Evolutionary conservation across 2,797 vertebrate genomes (phyloP).

Genomic region (Aldrovandia affinis): DNA sequence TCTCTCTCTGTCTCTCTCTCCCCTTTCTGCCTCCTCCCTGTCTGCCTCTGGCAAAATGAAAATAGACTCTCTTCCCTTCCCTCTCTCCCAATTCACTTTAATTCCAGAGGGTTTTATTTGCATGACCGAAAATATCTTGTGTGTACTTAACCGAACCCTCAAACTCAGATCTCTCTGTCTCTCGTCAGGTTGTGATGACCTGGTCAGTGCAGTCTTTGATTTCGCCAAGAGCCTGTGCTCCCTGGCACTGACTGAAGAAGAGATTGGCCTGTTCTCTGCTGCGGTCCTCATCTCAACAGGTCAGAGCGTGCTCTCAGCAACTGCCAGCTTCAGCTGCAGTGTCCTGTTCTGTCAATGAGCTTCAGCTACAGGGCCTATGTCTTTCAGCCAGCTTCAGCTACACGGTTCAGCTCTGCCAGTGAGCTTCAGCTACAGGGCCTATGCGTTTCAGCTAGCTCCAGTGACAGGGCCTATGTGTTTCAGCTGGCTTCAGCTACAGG

Average conservation of each 20-base stretch:
- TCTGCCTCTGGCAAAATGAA: too few species aligned
- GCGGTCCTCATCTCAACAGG: conserved; percentile 99
- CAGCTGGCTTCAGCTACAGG: background rate
- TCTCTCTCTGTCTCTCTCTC: too few species aligned
- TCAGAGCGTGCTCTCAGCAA: conserved; percentile 55
- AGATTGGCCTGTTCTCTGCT: conserved; percentile 98
- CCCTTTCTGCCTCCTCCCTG: too few species aligned
- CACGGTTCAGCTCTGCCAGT: background rate
- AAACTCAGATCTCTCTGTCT: conserved; percentile 13
- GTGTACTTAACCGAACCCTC: background rate
- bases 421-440: background rate
- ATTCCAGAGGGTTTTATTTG: too few species aligned
- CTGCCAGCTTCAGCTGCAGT: background rate
- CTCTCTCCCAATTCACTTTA: too few species aligned
- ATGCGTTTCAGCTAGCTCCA: background rate
- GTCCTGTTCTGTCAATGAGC: background rate
- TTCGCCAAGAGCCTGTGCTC: conserved; percentile 98
- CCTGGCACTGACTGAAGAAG: conserved; percentile 96
- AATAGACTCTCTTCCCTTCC: too few species aligned
- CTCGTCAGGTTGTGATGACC: conserved; percentile 90
- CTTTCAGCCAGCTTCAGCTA: background rate
- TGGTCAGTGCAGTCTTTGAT: conserved; percentile 97
- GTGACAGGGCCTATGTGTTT: background rate
- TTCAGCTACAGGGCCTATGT: background rate
- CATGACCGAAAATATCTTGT: too few species aligned